A percentile compares a stretch with the other conserved stretches of the same genome.
phyloP scores from a whole-genome alignment of 1,140 invertebrate genomes.

The Pomacea maculata region DNA sequence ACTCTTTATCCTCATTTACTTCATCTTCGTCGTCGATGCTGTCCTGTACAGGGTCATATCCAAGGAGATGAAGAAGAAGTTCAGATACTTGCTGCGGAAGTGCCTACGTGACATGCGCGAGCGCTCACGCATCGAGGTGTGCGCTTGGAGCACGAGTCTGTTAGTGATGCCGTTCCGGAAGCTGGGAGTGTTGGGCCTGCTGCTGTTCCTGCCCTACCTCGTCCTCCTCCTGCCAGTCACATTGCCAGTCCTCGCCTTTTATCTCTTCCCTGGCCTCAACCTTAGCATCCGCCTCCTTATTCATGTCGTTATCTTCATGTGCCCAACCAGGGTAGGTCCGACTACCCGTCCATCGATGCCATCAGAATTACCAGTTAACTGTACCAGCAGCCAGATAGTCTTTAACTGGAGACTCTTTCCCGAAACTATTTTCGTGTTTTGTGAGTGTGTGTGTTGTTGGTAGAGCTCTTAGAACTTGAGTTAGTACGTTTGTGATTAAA shows the following conservation, averaged over 20 bases:
- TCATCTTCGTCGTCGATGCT: slow-evolving; percentile 33
- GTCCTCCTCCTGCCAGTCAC: slow-evolving; percentile 34
- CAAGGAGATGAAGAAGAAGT: slow-evolving; percentile 32
- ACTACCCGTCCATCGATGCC: too few relatives aligned
- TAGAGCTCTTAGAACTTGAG: background rate
- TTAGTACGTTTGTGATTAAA: background rate
- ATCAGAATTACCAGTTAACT: too few relatives aligned
- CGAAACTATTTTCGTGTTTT: background rate
- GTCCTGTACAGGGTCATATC: slow-evolving; percentile 36
- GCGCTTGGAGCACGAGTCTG: slow-evolving; percentile 17
- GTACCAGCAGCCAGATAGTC: too few relatives aligned
- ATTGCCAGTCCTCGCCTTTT: slow-evolving; percentile 39
- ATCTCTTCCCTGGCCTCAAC: slow-evolving; percentile 37
- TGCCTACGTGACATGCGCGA: slow-evolving; percentile 48
- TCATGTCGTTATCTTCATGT: slow-evolving; percentile 37
- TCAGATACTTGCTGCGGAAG: slow-evolving; percentile 37
- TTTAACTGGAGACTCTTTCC: background rate
- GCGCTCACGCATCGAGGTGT: slow-evolving; percentile 28
- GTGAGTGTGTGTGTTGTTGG: background rate
- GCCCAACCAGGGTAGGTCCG: slow-evolving; percentile 24
- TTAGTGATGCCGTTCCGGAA: slow-evolving; percentile 26
- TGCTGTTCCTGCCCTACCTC: slow-evolving; percentile 35
- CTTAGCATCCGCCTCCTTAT: slow-evolving; percentile 35
- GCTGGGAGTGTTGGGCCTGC: slow-evolving; percentile 39
- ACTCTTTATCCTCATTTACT: slow-evolving; percentile 42